These are phyloP conservation scores for Vespertilio murinus DNA, from an alignment of 2,797 vertebrate genomes.

Conservation along the genomic window DNA sequence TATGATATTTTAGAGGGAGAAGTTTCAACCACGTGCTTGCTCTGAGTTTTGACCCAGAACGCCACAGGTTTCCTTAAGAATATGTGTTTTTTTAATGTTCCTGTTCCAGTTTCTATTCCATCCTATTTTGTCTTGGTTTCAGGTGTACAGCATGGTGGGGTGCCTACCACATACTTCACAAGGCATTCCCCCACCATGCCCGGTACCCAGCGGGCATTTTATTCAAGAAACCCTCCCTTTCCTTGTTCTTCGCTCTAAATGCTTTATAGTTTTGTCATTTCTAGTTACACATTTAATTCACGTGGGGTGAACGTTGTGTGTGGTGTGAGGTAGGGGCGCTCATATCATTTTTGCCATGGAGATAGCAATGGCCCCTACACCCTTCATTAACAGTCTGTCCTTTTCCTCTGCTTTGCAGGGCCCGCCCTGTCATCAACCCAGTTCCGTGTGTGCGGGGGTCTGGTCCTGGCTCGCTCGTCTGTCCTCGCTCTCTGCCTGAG, in stretches of 20 bases:
- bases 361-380: background rate
- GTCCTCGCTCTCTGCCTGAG: background rate
- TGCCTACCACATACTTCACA: background rate
- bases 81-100: background rate
- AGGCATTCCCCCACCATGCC: background rate
- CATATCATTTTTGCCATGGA: background rate
- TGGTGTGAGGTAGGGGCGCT: background rate
- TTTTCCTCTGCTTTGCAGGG: background rate
- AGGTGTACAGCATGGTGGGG: background rate
- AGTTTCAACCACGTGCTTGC: background rate
- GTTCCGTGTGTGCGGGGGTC: accelerated
- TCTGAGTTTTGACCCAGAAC: background rate
- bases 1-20: background rate
- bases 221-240: background rate
- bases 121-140: background rate
- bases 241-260: background rate
- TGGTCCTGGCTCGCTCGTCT: background rate
- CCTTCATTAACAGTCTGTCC: background rate
- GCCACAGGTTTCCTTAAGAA: background rate
- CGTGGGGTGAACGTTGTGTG: background rate
- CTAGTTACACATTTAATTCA: background rate
- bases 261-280: background rate
- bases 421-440: background rate
- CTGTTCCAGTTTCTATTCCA: background rate
- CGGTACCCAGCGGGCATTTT: background rate